phyloP scores from a whole-genome alignment of 2,888 invertebrate genomes.

The Arge pagana region DNA sequence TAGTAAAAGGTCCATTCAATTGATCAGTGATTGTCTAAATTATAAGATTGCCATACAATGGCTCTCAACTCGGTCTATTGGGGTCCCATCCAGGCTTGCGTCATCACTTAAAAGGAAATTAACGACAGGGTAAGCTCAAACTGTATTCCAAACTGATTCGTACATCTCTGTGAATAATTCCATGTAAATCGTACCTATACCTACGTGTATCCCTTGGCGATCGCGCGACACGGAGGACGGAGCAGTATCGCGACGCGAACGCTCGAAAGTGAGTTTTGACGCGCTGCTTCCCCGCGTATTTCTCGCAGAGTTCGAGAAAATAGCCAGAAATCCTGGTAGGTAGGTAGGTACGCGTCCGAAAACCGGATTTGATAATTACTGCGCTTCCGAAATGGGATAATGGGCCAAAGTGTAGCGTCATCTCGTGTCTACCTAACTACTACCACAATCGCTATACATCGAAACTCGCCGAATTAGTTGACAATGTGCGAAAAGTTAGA shows the following conservation, averaged over 20 bases:
- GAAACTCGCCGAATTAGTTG: constrained; percentile 51
- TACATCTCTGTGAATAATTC: not conserved
- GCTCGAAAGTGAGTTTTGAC: too few species aligned
- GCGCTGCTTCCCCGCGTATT: not conserved
- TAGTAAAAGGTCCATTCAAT: constrained; percentile 59
- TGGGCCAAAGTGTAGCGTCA: constrained; percentile 45
- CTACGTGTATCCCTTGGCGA: not conserved
- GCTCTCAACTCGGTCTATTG: constrained; percentile 59
- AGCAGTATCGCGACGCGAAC: too few species aligned
- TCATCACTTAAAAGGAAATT: constrained; percentile 53
- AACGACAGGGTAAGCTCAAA: too few species aligned
- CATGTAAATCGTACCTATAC: not conserved
- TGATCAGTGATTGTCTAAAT: constrained; percentile 60
- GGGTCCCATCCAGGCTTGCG: constrained; percentile 56
- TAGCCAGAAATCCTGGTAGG: not conserved
- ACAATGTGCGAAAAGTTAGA: constrained; percentile 48
- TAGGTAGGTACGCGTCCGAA: constrained; percentile 1
- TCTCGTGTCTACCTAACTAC: constrained; percentile 54
- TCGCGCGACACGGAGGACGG: not conserved
- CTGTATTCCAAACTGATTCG: not conserved
- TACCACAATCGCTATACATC: constrained; percentile 13
- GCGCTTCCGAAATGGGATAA: constrained; percentile 48
- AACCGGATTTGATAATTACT: constrained; percentile 40
- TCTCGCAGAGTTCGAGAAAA: not conserved
- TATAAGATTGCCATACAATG: constrained; percentile 60